phyloP scores from a whole-genome alignment of 2,113 vertebrate species.

The Channa maculata region DNA sequence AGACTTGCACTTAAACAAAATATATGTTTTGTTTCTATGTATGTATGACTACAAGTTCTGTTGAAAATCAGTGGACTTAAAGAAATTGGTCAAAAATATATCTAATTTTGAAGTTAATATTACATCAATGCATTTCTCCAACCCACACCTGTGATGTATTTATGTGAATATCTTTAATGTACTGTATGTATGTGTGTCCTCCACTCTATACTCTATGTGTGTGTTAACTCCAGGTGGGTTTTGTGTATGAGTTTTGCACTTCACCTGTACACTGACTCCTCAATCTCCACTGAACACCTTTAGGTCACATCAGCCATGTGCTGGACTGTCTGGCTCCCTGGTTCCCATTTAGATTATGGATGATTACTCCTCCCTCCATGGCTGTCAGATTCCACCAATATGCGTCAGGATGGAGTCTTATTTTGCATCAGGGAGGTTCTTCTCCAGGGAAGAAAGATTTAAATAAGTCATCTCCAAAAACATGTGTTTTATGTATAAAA shows the following conservation, averaged over 20 bases:
- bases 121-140: too few relatives aligned
- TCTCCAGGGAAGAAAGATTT: conserved; percentile 63
- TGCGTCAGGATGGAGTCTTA: conserved; percentile 69
- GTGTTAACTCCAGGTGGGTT: conserved; percentile 2
- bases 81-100: too few relatives aligned
- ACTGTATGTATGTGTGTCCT: neutral
- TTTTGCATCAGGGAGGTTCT: conserved; percentile 60
- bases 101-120: too few relatives aligned
- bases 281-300: conserved; percentile 80
- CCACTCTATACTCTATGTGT: neutral
- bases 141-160: too few relatives aligned
- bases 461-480: conserved; percentile 65
- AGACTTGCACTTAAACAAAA: too few relatives aligned
- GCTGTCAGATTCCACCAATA: conserved; percentile 82
- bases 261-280: conserved; percentile 32
- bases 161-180: too few relatives aligned
- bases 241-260: conserved; percentile 22
- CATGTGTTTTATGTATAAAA: conserved; percentile 54
- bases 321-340: conserved; percentile 51
- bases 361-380: conserved; percentile 77
- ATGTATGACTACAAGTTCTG: too few relatives aligned
- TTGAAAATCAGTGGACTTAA: too few relatives aligned
- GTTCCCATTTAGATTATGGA: conserved; percentile 79
- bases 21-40: too few relatives aligned
- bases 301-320: conserved; percentile 68